Percentiles rank a stretch among this genome's conserved stretches.
Conservation (phyloP, 2,888 invertebrate genomes). For the Drosophila gaucha region DNA sequence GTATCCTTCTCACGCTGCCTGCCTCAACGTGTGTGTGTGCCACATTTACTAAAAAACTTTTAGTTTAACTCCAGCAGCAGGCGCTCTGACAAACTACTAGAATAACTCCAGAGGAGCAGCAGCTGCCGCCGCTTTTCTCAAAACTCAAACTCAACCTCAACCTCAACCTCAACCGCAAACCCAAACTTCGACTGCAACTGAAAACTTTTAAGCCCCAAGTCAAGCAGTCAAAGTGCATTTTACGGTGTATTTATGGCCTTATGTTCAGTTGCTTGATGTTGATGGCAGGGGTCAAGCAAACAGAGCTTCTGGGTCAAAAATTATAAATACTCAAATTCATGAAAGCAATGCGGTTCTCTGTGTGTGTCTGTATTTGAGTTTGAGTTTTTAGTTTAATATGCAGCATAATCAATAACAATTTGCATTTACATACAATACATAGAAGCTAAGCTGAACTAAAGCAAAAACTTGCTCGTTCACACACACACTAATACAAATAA, state of each 20-base stretch:
- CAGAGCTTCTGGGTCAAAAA: slow-evolving; percentile 43
- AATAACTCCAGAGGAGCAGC: slow-evolving; percentile 59
- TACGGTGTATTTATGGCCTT: slow-evolving; percentile 54
- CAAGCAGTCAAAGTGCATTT: slow-evolving; percentile 77
- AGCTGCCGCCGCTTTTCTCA: slow-evolving; percentile 12
- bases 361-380: slow-evolving; percentile 10
- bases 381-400: slow-evolving; percentile 42
- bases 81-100: slow-evolving; percentile 61
- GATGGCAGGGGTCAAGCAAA: slow-evolving; percentile 12
- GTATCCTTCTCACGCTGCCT: slow-evolving; percentile 22
- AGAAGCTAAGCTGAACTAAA: slow-evolving; percentile 16
- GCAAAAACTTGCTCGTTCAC: slow-evolving; percentile 24
- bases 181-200: slow-evolving; percentile 16
- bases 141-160: slow-evolving; percentile 2
- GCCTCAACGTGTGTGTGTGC: slow-evolving; percentile 23
- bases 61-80: slow-evolving; percentile 57
- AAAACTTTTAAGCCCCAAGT: slow-evolving; percentile 62
- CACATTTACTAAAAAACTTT: slow-evolving; percentile 44
- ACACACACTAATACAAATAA: slow-evolving; percentile 23
- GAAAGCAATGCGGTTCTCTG: slow-evolving; percentile 11
- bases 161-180: slow-evolving; percentile 9
- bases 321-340: slow-evolving; percentile 49
- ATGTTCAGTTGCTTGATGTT: slow-evolving; percentile 6
- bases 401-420: slow-evolving; percentile 77
- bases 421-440: slow-evolving; percentile 60